phyloP scores from a whole-genome alignment of 2,113 vertebrate genomes.

The Cephalopterus ornatus region DNA sequence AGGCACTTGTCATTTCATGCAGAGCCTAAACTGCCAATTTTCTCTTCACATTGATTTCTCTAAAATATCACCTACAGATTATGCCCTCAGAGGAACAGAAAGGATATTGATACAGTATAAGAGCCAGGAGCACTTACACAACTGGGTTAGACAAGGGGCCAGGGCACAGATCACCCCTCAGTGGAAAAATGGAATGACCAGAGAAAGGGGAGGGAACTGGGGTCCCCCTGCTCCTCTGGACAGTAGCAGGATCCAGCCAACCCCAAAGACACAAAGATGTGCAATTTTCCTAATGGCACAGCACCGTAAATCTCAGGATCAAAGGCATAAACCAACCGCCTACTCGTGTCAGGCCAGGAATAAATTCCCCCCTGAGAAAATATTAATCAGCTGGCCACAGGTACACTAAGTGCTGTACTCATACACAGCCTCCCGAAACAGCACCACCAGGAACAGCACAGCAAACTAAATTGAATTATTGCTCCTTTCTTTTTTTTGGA shows the following conservation, averaged over 20 bases:
- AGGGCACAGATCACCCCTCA: background rate
- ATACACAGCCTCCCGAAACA: background rate
- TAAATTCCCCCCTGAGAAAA: background rate
- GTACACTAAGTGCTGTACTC: background rate
- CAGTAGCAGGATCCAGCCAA: background rate
- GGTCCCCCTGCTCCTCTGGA: background rate
- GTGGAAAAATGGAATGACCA: background rate
- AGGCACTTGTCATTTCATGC: background rate
- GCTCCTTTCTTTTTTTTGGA: fast-evolving
- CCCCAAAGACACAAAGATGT: background rate
- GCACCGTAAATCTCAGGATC: background rate
- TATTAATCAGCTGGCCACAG: background rate
- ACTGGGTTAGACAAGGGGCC: too few relatives aligned
- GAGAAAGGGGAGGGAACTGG: background rate
- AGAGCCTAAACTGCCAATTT: background rate
- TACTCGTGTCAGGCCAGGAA: background rate
- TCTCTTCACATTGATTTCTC: background rate
- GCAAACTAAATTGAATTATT: background rate
- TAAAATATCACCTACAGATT: background rate
- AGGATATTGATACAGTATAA: background rate
- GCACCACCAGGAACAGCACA: background rate
- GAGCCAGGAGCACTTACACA: background rate
- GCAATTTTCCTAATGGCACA: background rate
- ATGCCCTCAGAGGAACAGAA: background rate
- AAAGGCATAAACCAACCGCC: background rate